A percentile compares a stretch with the other conserved stretches of the same genome.
These are phyloP conservation scores for Acrocera orbiculus DNA, from an alignment of 2,888 invertebrate species.

Conservation along the genomic window DNA sequence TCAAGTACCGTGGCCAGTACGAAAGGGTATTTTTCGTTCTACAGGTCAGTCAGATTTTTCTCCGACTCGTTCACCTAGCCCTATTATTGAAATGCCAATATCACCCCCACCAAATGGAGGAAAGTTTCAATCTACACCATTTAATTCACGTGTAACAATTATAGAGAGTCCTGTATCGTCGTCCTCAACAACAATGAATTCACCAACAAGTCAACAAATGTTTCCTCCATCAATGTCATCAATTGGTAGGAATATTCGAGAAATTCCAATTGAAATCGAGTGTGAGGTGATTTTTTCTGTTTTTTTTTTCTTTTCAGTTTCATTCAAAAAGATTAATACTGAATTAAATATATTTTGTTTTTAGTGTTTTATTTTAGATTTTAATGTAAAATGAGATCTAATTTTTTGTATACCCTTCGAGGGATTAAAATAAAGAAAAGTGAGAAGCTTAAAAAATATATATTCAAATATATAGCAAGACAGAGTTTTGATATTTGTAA, in stretches of 20 bases:
- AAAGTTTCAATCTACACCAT: slow-evolving; percentile 13
- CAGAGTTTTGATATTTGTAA: too few relatives aligned
- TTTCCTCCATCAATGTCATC: slow-evolving; percentile 8
- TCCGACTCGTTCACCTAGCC: slow-evolving; percentile 28
- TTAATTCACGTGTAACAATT: slow-evolving; percentile 16
- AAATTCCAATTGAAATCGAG: slow-evolving; percentile 31
- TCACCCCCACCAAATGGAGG: slow-evolving; percentile 22
- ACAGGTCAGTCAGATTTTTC: slow-evolving; percentile 30
- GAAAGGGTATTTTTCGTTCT: slow-evolving; percentile 38
- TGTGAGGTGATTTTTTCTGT: slow-evolving; percentile 28
- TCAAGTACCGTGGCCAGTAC: slow-evolving; percentile 59
- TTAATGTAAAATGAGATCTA: too few relatives aligned
- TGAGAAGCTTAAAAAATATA: too few relatives aligned
- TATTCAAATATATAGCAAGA: too few relatives aligned
- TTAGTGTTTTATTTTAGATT: too few relatives aligned
- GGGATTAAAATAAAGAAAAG: too few relatives aligned
- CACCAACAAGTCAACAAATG: slow-evolving; percentile 15
- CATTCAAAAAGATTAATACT: too few relatives aligned
- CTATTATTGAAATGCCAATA: slow-evolving; percentile 31
- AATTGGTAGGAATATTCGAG: slow-evolving; percentile 19
- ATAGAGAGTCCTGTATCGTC: slow-evolving; percentile 19
- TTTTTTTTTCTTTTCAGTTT: too few relatives aligned
- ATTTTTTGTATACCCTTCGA: too few relatives aligned
- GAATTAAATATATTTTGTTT: too few relatives aligned
- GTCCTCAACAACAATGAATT: slow-evolving; percentile 17